These are phyloP conservation scores for Liodrosophila aerea DNA, from an alignment of 2,888 invertebrate species.

Conservation along the genomic window DNA sequence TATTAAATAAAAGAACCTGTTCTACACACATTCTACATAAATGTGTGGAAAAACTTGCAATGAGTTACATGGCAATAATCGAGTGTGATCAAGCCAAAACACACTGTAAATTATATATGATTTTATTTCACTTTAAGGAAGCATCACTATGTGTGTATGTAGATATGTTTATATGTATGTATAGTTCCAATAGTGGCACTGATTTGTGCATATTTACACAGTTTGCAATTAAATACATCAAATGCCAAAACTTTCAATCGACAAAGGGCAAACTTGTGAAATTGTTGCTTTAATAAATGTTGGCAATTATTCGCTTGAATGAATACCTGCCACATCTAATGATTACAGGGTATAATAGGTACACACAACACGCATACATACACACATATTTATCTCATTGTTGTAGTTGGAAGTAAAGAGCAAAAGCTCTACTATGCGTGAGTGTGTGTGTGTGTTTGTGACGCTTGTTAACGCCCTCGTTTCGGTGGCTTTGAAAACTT, in stretches of 20 bases:
- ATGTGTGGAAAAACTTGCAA: no score
- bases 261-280: not conserved
- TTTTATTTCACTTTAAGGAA: no score
- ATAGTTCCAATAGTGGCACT: no score
- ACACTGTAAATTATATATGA: no score
- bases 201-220: not conserved
- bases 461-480: conserved; percentile 75
- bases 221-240: not conserved
- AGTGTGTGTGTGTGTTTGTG: conserved; percentile 59
- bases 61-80: no score
- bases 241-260: not conserved
- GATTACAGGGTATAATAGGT: conserved; percentile 39
- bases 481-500: conserved; percentile 72
- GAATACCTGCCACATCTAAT: conserved; percentile 11
- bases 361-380: not conserved
- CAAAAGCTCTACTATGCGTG: conserved; percentile 55
- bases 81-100: no score
- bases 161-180: no score
- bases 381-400: conserved; percentile 34
- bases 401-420: conserved; percentile 66
- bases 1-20: no score
- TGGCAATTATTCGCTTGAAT: conserved; percentile 11
- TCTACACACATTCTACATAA: no score
- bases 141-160: no score
- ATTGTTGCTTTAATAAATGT: not conserved